These are phyloP conservation scores for Tragelaphus scriptus DNA, from an alignment of 2,113 vertebrate genomes.

Conservation along the genomic window DNA sequence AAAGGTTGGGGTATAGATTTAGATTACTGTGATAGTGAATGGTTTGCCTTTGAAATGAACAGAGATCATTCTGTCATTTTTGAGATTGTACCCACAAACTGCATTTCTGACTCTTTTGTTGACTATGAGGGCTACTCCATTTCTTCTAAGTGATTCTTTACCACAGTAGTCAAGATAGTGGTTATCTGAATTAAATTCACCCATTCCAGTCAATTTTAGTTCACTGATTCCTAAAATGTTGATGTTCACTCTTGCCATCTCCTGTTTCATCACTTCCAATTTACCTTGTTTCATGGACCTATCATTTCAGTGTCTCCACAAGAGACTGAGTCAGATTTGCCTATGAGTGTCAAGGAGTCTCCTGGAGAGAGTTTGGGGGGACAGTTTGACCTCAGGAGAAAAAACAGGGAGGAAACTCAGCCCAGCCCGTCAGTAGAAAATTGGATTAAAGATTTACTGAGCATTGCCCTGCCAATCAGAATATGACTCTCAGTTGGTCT, in stretches of 20 bases:
- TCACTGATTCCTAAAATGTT: neutral
- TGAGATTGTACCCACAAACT: neutral
- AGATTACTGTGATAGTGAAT: neutral
- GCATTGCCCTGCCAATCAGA: neutral
- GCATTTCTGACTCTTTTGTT: neutral
- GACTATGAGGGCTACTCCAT: neutral
- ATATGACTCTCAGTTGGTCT: neutral
- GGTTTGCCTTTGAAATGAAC: neutral
- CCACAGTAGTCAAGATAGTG: neutral
- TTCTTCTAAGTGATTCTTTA: neutral
- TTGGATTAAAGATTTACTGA: neutral
- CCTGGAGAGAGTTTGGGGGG: neutral
- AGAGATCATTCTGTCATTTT: neutral
- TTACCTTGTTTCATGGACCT: neutral
- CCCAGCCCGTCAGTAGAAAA: neutral
- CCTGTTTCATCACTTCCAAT: neutral
- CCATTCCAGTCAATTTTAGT: neutral
- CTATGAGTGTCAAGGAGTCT: neutral
- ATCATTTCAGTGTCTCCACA: neutral
- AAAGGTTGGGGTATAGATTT: neutral
- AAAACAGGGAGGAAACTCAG: neutral
- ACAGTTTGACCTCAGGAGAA: neutral
- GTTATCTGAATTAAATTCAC: neutral
- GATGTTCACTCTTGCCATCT: neutral
- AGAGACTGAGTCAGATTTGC: neutral